Evolutionary conservation across 1,140 invertebrate species (phyloP).

Genomic region (Lordiphosa mommai): DNA sequence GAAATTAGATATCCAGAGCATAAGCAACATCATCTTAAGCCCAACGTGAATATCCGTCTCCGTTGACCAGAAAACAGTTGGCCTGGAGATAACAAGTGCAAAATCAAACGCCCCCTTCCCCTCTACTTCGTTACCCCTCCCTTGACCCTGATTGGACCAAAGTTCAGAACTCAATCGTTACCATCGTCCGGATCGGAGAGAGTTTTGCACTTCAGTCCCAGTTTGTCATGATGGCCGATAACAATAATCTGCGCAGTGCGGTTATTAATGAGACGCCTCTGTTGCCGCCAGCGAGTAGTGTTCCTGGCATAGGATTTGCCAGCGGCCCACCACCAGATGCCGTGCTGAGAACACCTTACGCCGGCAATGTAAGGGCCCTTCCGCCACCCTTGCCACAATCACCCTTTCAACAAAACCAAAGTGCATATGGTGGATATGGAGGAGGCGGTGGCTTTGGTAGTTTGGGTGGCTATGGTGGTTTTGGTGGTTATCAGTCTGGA

Average conservation of each 20-base stretch:
- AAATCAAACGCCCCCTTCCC: not conserved
- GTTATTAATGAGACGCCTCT: slow-evolving; percentile 60
- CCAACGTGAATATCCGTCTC: no score
- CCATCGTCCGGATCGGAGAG: not conserved
- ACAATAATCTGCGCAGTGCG: slow-evolving; percentile 66
- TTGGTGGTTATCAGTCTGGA: slow-evolving; percentile 34
- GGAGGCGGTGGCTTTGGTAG: slow-evolving; percentile 35
- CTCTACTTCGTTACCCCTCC: not conserved
- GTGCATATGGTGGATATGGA: slow-evolving; percentile 28
- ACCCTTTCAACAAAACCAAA: slow-evolving; percentile 44
- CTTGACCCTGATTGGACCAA: slow-evolving; percentile 27
- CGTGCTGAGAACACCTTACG: slow-evolving; percentile 54
- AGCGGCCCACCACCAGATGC: slow-evolving; percentile 32
- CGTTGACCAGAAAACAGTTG: not conserved
- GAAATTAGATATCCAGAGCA: no score
- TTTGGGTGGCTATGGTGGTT: not conserved
- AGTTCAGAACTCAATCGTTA: slow-evolving; percentile 47
- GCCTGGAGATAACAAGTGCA: not conserved
- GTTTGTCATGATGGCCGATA: slow-evolving; percentile 46
- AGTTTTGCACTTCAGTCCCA: slow-evolving; percentile 10
- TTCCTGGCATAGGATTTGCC: slow-evolving; percentile 6
- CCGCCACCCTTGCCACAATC: slow-evolving; percentile 60
- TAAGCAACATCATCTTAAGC: no score
- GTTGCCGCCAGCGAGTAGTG: slow-evolving; percentile 33
- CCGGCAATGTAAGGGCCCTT: slow-evolving; percentile 64